Evolutionary conservation across 2,113 vertebrate species (phyloP).

Genomic region (Xerus inauris): DNA sequence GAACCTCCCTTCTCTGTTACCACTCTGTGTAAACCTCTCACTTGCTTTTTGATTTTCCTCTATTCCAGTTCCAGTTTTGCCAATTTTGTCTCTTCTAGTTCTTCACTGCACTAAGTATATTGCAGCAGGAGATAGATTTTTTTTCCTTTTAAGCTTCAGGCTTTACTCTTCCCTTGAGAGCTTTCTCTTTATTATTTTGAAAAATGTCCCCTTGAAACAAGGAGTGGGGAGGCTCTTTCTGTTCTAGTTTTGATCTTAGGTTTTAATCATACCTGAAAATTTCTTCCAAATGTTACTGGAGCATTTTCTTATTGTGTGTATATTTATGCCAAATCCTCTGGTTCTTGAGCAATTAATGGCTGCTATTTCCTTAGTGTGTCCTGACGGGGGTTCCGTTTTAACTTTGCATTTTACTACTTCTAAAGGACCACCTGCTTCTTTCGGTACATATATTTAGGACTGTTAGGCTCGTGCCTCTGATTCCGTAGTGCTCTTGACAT

Average conservation of each 20-base stretch:
- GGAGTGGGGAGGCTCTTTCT: neutral
- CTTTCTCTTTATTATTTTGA: slow-evolving; percentile 69
- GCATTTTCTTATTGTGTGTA: slow-evolving; percentile 32
- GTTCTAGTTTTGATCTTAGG: slow-evolving; percentile 46
- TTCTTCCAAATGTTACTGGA: slow-evolving; percentile 19
- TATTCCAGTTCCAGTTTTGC: slow-evolving; percentile 44
- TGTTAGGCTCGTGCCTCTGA: neutral
- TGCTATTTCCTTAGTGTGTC: slow-evolving; percentile 8
- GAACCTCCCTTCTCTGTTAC: neutral
- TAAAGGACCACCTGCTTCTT: neutral
- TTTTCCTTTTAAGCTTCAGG: slow-evolving; percentile 69
- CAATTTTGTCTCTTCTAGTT: slow-evolving; percentile 64
- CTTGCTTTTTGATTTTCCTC: slow-evolving; percentile 60
- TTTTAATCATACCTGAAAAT: slow-evolving; percentile 63
- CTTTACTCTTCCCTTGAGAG: slow-evolving; percentile 72
- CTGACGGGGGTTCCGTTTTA: neutral
- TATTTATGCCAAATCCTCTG: neutral
- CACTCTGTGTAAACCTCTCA: neutral
- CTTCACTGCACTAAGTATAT: slow-evolving; percentile 55
- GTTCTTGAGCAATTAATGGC: slow-evolving; percentile 37
- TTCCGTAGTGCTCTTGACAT: neutral
- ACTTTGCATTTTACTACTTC: slow-evolving; percentile 26
- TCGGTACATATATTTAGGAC: neutral
- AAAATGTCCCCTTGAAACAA: slow-evolving; percentile 49
- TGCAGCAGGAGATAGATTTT: slow-evolving; percentile 50